Base-by-base conservation (phyloP, 2,797 vertebrate species). In the Sebastes nivosus region DNA sequence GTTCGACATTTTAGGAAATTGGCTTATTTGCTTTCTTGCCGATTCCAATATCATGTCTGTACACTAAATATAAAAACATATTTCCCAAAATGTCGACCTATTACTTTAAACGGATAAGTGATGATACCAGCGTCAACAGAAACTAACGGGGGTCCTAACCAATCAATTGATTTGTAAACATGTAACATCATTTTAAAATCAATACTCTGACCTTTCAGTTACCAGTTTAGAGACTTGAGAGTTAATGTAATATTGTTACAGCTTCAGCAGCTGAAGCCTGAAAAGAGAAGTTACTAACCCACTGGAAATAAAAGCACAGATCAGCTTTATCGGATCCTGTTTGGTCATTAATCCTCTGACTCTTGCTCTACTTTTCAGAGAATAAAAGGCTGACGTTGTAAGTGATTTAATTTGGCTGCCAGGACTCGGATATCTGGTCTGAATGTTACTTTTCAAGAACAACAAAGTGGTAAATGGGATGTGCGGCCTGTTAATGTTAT, bases 271-370 rank as follows among this genome's bases (percentile, higher is more conserved):
- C 4, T 70, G 22, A 67, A 32, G n/a, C 30, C 25, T 42, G 20
- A 69, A 42, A 32, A 20, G 2, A 69, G n/a, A 55, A 46, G 42
- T 46, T 46, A 46, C 16, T 46, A 46, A 46, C 42, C 42, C 42
- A 46, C 42, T 20, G 22, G 14, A 38, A 69, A 72, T 24, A 63
- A 77, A 75, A 76, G 6, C 38, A 22, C 20, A 14, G 42, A 27
- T 80, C 46, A 38, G 34, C 69, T 67, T 52, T 80, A 71, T 52
- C 60, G 67, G 24, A 79, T 79, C 54, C 58, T 69, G 13, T 68
- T 27, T 22, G 32, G 25, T 29, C 5, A 20, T 27, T 42, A 6
- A 72, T 69, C 25, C 20, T 63, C 22, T 57, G 34, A 36, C 22
- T 27, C n/a, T 38, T 75, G 10, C 10, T 14, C 6, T 57, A 13